Base-by-base conservation (phyloP, 2,113 vertebrate species). In the Sylvietta virens region DNA sequence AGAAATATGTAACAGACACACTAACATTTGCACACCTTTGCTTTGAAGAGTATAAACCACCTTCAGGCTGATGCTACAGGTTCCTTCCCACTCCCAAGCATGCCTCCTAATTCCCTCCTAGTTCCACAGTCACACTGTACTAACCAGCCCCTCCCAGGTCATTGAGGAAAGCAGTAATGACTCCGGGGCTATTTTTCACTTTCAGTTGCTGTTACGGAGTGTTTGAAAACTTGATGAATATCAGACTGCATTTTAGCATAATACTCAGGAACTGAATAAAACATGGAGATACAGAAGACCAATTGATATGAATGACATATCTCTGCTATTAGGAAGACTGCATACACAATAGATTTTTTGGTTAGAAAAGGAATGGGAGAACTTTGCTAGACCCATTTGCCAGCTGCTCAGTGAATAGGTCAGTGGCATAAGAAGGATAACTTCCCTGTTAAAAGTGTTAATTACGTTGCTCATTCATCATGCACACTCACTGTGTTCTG, bases 211-310 rank as follows among this genome's bases (percentile, higher is more conserved):
- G 96, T 94, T 96, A 89, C 21, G 48, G 94, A 96, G 87, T 96
- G 95, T 98, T 97, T 96, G 95, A 96, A 97, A 97, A 96, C 92
- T 86, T 93, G 97, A 97, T 47, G 84, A 97, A 95, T 97, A 96
- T 89, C 91, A 81, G 94, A 93, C 88, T 85, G 57, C 77, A 82
- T 97, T 97, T 97, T 94, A 97, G 89, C 94, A 96, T 97, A 95
- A 94, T 96, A 97, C 77, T 93, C 61, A 90, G 85, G 90, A 93
- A 48, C 89, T 97, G 97, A 98, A 97, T 95, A 91, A 95, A 98
- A 92, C 97, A 97, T 96, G 96, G 93, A 94, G 96, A 95, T 88
- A 81, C 40, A 86, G 89, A 96, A 95, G 76, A 96, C 84, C 85
- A 33, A 93, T 88, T 95, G 95, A 95, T 95, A 92, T 89, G 94